Base-by-base conservation (phyloP, 2,888 invertebrate species). In the Smittia sp. region DNA sequence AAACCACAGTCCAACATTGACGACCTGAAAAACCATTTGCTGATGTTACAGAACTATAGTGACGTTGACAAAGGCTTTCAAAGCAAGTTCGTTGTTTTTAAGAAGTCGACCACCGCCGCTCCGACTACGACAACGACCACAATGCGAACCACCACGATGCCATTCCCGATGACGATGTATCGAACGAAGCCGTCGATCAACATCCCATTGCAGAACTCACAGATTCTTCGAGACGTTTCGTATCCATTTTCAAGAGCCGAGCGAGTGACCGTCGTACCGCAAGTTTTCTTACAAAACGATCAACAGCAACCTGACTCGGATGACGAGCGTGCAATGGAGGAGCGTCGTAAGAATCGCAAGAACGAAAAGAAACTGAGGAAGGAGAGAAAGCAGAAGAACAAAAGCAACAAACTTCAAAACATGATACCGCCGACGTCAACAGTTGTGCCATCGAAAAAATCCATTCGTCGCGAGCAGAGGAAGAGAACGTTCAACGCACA, bases 11-110 rank as follows among this genome's bases (percentile, higher is more conserved):
- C 81, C 1, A 81, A 82, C 72, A 82, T 82, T 18, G 82, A 82
- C 75, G 82, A 82, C 75, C 76, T 82, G 1, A 82, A 82, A 74
- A 81, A 81, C 74, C 82, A 82, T 52, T 81, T 82, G 65, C 77
- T 82, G 15, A 82, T 81, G 75, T 75, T 82, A 69, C 82, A 82
- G 74, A 82, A 82, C 75, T 78, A 81, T 74, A 82, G 82, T 6
- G 82, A 82, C 75, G 81, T 80, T 39, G 81, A 82, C 75, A 80
- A 79, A 72, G 80, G 79, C 74, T 82, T 82, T 70, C 81, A 82
- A 75, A 82, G 81, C 1, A 82, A 82, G 76, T 82, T 82, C 75
- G 82, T 82, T 13, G 82, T 82, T 1, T 82, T 82, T 68, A 82
- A 82, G 6, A 82, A 80, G 75, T 18, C 52, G 1, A 54, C 65